Evolutionary conservation across 2,113 vertebrate species (phyloP).

Genomic region (Motacilla alba): DNA sequence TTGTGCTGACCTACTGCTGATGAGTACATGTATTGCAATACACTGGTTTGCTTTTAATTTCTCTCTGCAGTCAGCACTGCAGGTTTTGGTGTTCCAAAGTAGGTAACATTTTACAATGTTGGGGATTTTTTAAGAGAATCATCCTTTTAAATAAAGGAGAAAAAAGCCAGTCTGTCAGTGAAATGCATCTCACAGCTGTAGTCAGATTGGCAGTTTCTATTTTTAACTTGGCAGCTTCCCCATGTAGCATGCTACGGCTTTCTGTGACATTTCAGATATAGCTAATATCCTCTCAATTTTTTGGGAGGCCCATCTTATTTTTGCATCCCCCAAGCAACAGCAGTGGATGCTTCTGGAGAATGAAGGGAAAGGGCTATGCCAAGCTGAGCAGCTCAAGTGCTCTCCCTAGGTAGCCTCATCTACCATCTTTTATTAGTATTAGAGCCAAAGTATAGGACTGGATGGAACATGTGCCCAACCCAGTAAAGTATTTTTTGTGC

Average conservation of each 20-base stretch:
- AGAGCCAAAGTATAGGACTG: neutral
- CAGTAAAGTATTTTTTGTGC: neutral
- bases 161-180: slow-evolving; percentile 41
- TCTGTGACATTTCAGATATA: slow-evolving; percentile 48
- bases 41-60: neutral
- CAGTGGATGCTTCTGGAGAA: neutral
- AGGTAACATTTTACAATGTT: neutral
- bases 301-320: neutral
- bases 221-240: slow-evolving; percentile 63
- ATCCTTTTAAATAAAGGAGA: slow-evolving; percentile 36
- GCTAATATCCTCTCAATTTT: neutral
- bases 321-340: neutral
- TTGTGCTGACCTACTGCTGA: neutral
- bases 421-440: neutral
- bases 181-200: slow-evolving; percentile 40
- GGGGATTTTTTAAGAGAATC: neutral
- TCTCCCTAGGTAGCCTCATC: neutral
- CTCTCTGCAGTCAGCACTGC: neutral
- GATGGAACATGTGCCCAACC: fast-evolving
- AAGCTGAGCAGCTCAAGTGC: neutral
- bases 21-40: neutral
- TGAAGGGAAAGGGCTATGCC: neutral
- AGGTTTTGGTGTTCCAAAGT: neutral
- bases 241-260: slow-evolving; percentile 37
- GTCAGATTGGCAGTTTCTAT: slow-evolving; percentile 52